Conservation (phyloP, 2,888 invertebrate species). For the Megamerina dolium region DNA sequence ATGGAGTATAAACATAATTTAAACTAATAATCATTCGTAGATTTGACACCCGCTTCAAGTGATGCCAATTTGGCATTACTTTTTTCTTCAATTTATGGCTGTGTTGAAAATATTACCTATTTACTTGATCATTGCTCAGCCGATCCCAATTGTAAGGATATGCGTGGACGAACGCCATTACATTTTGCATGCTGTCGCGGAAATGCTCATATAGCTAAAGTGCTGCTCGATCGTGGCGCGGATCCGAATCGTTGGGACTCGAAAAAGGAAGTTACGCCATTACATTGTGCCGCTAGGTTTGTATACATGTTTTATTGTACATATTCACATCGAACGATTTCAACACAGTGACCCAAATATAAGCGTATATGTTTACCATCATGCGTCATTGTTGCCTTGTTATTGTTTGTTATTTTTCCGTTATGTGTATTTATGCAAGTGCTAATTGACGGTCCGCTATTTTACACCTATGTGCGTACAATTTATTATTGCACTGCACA, state of each 20-base stretch:
- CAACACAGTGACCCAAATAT: too few relatives aligned
- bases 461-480: too few relatives aligned
- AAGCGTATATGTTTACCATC: too few relatives aligned
- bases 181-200: slow-evolving; percentile 77
- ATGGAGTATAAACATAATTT: too few relatives aligned
- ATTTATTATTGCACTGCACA: too few relatives aligned
- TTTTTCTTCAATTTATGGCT: slow-evolving; percentile 40
- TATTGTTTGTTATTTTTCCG: too few relatives aligned
- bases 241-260: slow-evolving; percentile 68
- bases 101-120: slow-evolving; percentile 34
- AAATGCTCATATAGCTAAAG: slow-evolving; percentile 62
- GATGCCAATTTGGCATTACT: slow-evolving; percentile 44
- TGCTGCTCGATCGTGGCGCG: slow-evolving; percentile 64
- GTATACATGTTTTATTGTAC: slow-evolving; percentile 11
- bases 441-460: too few relatives aligned
- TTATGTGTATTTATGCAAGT: too few relatives aligned
- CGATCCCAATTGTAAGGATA: slow-evolving; percentile 60
- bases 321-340: too few relatives aligned
- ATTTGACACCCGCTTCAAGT: slow-evolving; percentile 35
- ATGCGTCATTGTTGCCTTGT: too few relatives aligned
- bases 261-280: slow-evolving; percentile 62
- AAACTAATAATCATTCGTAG: too few relatives aligned
- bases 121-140: slow-evolving; percentile 47
- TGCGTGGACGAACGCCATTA: slow-evolving; percentile 62
- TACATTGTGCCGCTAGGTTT: slow-evolving; percentile 71